Conservation (phyloP, 2,797 vertebrate genomes). For the Poeciliopsis infans region DNA sequence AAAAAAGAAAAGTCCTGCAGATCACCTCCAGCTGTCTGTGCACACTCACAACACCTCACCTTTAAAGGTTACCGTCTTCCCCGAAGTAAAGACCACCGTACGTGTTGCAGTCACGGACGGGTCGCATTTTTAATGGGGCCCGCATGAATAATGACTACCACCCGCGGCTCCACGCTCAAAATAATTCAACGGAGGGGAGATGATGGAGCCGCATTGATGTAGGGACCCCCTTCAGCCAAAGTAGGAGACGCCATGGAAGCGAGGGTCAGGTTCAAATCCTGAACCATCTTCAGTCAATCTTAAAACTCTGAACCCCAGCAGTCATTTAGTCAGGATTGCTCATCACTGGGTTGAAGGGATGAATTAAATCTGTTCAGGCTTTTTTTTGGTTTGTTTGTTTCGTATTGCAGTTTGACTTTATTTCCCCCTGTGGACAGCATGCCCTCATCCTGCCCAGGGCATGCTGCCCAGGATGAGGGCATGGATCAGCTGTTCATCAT, state of each 20-base stretch:
- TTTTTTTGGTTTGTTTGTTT: neutral
- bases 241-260: conserved; percentile 46
- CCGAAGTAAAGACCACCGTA: conserved; percentile 21
- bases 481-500: neutral
- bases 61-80: conserved; percentile 27
- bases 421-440: neutral
- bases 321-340: conserved; percentile 1
- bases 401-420: neutral
- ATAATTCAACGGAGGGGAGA: conserved; percentile 49
- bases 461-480: neutral
- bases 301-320: conserved; percentile 21
- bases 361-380: neutral
- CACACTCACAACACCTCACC: conserved; percentile 11
- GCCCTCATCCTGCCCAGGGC: neutral
- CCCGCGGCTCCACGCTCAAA: conserved; percentile 30
- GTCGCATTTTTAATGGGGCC: conserved; percentile 38
- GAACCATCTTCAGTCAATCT: conserved; percentile 14
- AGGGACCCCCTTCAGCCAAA: conserved; percentile 32
- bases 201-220: conserved; percentile 56
- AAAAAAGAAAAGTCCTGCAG: conserved; percentile 10
- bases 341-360: neutral
- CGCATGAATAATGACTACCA: conserved; percentile 60
- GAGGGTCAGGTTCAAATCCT: conserved; percentile 30
- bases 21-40: conserved; percentile 1
- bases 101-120: conserved; percentile 39